Conservation (phyloP, 2,113 vertebrate genomes). For the Pangasianodon gigas region DNA sequence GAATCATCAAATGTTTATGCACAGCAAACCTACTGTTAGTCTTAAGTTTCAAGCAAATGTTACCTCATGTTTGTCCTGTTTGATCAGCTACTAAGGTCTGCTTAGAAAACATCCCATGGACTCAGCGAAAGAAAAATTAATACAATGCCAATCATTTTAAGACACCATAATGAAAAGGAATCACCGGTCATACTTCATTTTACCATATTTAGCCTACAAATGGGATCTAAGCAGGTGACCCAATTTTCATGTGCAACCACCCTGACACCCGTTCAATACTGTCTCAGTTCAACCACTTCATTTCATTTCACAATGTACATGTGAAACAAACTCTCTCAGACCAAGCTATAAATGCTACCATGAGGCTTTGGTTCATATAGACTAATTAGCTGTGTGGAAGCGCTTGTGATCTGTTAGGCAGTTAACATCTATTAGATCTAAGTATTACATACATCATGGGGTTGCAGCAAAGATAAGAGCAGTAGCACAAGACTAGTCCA, state of each 20-base stretch:
- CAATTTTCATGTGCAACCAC: background rate
- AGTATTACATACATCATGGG: background rate
- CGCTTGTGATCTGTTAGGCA: background rate
- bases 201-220: background rate
- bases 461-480: constrained; percentile 38
- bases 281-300: background rate
- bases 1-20: background rate
- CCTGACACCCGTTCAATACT: background rate
- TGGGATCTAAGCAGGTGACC: background rate
- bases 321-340: background rate
- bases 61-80: background rate
- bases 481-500: constrained; percentile 23
- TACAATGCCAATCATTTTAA: constrained; percentile 6
- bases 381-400: background rate
- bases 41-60: background rate
- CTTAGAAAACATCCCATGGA: background rate
- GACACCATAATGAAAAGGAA: background rate
- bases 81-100: background rate
- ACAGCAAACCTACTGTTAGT: background rate
- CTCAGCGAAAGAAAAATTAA: background rate
- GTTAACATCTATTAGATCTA: constrained; percentile 31
- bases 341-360: constrained; percentile 30
- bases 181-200: constrained; percentile 22
- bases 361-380: constrained; percentile 49
- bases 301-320: background rate